Base-by-base conservation (phyloP, 2,113 vertebrate species). In the Solea solea region DNA sequence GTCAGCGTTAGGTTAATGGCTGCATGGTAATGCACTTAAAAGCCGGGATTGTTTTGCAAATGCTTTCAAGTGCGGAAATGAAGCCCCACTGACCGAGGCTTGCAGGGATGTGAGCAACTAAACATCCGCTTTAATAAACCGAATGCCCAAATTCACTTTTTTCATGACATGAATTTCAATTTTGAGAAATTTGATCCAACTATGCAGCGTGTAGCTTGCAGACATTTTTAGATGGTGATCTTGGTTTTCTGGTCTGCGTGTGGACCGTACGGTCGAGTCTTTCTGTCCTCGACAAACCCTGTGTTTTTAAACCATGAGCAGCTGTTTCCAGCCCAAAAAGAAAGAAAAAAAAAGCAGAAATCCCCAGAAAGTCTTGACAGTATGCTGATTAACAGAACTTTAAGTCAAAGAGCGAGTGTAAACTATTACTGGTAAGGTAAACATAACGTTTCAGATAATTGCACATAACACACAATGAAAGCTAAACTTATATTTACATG, bases 41-140 rank as follows among this genome's bases (percentile, higher is more conserved):
- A 71, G 62, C 49, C 61, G 13, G 50, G 63, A 63, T 64, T 83
- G 64, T 72, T 85, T 65, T 61, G 16, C 58, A 76, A 58, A 60
- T 40, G 15, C 59, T 65, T 72, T 50, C 28, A 57, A 46, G 42
- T 49, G 54, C 67, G 56, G 72, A 58, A 40, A 51, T 51, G 41
- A 69, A 63, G 40, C 16, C 42, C 14, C n/a, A 28, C 3, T 16
- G 14, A 45, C 9, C 10, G 27, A 60, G 41, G 45, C 11, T 13
- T 14, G 13, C 57, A 15, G 3, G 0, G 45, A 55, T 44, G 1
- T 58, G 46, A 46, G 39, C 39, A 34, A 11, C 53, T 58, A 14
- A 58, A 64, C 16, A 13, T 49, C 12, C 11, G 7, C 46, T 28
- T 13, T 10, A 46, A 48, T 12, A 9, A 2, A 45, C 2, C 2